These are phyloP conservation scores for Ypsolopha sequella DNA, from an alignment of 2,888 invertebrate species.

Conservation along the genomic window DNA sequence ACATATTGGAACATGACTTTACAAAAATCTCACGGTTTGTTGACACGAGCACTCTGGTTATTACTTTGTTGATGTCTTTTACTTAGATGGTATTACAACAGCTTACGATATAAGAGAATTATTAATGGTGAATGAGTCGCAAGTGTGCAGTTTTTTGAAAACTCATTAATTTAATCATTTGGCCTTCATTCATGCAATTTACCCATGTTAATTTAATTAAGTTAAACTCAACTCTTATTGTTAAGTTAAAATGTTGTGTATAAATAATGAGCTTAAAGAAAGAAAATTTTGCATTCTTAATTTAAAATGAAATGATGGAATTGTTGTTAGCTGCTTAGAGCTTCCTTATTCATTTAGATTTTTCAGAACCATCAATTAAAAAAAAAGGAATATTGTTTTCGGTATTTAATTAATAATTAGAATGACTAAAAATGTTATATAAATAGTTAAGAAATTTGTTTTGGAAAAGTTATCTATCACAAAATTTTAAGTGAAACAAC, in stretches of 20 bases:
- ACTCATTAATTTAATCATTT: background rate
- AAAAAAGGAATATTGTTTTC: background rate
- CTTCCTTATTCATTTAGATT: constrained; percentile 15
- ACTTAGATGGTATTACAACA: constrained; percentile 12
- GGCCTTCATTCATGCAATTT: constrained; percentile 6
- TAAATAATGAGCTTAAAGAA: background rate
- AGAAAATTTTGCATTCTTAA: background rate
- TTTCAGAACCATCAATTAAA: background rate
- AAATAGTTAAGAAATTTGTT: background rate
- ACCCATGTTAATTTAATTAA: constrained; percentile 8
- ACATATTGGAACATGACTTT: no score
- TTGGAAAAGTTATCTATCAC: background rate
- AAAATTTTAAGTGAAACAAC: background rate
- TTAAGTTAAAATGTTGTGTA: constrained; percentile 5
- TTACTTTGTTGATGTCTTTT: no score
- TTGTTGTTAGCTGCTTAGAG: constrained; percentile 13
- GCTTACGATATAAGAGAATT: constrained; percentile 5
- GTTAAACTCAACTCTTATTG: background rate
- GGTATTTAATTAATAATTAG: no score
- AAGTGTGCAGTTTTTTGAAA: constrained; percentile 14
- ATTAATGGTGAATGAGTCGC: no score
- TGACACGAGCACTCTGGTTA: no score
- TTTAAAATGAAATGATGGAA: constrained; percentile 6
- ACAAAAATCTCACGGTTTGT: no score
- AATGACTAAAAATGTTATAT: background rate